These are phyloP conservation scores for Rallus crepitans DNA, from an alignment of 2,797 vertebrate species.

Conservation along the genomic window DNA sequence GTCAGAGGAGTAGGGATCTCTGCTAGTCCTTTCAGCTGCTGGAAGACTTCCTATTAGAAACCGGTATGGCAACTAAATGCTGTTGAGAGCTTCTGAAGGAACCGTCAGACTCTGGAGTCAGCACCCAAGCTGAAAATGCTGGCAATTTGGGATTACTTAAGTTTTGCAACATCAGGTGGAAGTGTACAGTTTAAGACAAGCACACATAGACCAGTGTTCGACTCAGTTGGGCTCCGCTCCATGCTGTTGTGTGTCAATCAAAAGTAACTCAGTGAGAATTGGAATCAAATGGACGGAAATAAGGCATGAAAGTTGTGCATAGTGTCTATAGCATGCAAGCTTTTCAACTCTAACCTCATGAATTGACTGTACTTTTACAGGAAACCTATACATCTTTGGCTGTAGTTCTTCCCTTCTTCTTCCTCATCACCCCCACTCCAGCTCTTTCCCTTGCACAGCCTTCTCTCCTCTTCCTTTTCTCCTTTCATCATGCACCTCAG, in stretches of 20 bases:
- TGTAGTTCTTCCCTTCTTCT: background rate
- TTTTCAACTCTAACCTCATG: background rate
- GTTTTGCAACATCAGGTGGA: background rate
- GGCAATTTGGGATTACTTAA: background rate
- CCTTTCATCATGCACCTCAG: background rate
- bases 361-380: background rate
- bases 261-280: background rate
- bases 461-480: background rate
- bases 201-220: accelerated
- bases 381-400: background rate
- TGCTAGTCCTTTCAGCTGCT: background rate
- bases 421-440: accelerated
- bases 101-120: background rate
- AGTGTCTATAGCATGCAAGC: background rate
- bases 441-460: background rate
- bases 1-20: background rate
- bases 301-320: accelerated
- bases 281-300: background rate
- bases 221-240: background rate
- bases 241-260: accelerated
- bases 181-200: background rate
- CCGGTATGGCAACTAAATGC: background rate
- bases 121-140: background rate
- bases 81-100: background rate
- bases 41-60: background rate